These are phyloP conservation scores for Myotis findleyi DNA, from an alignment of 2,797 vertebrate genomes.

Conservation along the genomic window DNA sequence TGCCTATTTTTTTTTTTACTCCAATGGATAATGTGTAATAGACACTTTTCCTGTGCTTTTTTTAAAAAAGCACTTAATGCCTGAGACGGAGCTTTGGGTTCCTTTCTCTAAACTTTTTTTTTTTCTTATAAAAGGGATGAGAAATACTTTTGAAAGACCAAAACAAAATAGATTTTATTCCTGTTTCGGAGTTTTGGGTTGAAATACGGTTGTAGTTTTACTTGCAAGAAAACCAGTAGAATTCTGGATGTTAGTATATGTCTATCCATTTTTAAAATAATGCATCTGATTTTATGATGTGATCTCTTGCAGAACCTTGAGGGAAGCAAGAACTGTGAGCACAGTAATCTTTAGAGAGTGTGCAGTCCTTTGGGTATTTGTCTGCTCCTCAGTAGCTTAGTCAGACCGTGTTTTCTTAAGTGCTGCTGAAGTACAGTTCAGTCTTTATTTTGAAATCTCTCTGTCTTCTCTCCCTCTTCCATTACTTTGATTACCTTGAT, in stretches of 20 bases:
- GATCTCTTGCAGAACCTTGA: not conserved
- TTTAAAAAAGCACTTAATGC: not conserved
- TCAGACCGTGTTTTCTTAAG: constrained; percentile 59
- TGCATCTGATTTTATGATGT: constrained; percentile 24
- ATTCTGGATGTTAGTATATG: constrained; percentile 43
- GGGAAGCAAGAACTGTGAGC: constrained; percentile 22
- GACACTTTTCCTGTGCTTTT: not conserved
- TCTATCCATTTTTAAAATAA: constrained; percentile 45
- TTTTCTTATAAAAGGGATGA: not conserved
- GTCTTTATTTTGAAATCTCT: constrained; percentile 50
- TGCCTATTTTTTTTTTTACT: not conserved
- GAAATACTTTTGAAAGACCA: constrained; percentile 42
- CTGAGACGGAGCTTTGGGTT: not conserved
- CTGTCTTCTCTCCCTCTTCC: constrained; percentile 53
- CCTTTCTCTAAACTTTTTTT: constrained; percentile 27
- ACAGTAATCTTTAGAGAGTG: not conserved
- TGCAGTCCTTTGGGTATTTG: constrained; percentile 53
- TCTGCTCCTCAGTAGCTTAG: not conserved
- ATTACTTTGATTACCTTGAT: constrained; percentile 53
- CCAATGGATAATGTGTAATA: not conserved
- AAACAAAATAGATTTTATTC: constrained; percentile 43
- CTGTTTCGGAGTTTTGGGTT: constrained; percentile 31
- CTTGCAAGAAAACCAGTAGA: constrained; percentile 47
- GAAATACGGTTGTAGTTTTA: constrained; percentile 44
- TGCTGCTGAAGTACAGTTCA: not conserved